Base-by-base conservation (phyloP, 2,888 invertebrate genomes). In the Hipparchia sbordonii region DNA sequence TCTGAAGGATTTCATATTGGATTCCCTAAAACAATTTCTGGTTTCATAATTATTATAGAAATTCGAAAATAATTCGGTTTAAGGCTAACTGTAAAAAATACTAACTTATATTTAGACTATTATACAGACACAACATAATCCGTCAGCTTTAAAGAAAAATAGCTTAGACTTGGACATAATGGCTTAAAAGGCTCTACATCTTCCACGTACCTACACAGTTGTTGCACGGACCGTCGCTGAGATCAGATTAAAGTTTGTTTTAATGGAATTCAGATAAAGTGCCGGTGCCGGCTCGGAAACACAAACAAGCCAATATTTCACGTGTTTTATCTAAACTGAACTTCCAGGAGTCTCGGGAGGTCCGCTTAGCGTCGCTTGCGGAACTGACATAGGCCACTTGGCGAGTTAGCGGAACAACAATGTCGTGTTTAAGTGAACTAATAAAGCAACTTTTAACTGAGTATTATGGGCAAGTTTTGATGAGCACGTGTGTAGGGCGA, bases 381-480 rank as follows among this genome's bases (percentile, higher is more conserved):
- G 63, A 77, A 77, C 74, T 74, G 74, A 67, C 65, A 71, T 67
- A 72, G 72, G 66, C 48, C 72, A 73, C 72, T 72, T 69, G 54
- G 70, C 72, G 62, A 76, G 60, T 72, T 74, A 70, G 72, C 54
- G 72, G 67, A 73, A 76, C 76, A 76, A 77, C 74, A 75, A 67
- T 78, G 72, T 75, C 75, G 73, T 77, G 77, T 75, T 77, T 74
- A 77, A 77, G 77, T 78, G 77, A 78, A 79, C 78, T 81, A 81
- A 81, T 81, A 80, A 79, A 79, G 77, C 71, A 81, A 82, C 81
- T 82, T 80, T 80, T 80, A 78, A 79, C 74, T 77, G 72, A 73
- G 72, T 76, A 74, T 75, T 74, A 77, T 77, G 73, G 71, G 73
- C 70, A 80, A 80, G 80, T 80, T 81, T 77, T 77, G 78, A 78